Evolutionary conservation across 2,113 vertebrate genomes (phyloP), one percentile per base, ranked within the genome.

Genomic region (Picathartes gymnocephalus): DNA sequence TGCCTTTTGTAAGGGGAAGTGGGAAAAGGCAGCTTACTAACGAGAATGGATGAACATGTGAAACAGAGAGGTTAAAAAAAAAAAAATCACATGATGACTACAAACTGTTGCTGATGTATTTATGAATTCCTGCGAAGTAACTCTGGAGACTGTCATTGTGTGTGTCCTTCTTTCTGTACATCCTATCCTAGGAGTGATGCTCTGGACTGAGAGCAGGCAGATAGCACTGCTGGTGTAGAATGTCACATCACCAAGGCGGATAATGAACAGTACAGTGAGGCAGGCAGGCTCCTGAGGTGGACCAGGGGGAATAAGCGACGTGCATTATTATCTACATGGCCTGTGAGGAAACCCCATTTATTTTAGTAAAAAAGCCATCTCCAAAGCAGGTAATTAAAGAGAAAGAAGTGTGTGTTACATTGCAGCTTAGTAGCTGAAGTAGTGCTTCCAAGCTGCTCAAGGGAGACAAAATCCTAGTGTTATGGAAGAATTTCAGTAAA

Each of bases 381-480:
- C 64, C 22, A 15, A 74, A 88, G 60, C 25, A 82, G 20, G 65
- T 83, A 51, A 80, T 88, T 86, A 44, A 86, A 66, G 68, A 72
- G 71, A 72, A 90, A 50, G 80, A 95, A 86, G 74, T 69, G 30
- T 0, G 4, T 73, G 87, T 82, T 96, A 39, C 48, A 92, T 51
- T 83, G 86, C 72, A 94, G 95, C 76, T 93, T 94, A 94, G 71
- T 51, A 66, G 47, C 56, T 88, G 71, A 62, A 81, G 71, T 70
- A 86, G 79, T 86, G 76, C 68, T 90, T 96, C 60, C 93, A 96
- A 94, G 93, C 94, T 77, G 92, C 94, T 94, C 69, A 88, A 48
- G 62, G 47, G 84, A 91, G 73, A 39, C 45, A 66, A 95, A 97
- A 90, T 95, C 81, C 82, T 31, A 58, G 76, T 73, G 60, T 77